Evolutionary conservation across 2,888 invertebrate species (phyloP), one percentile per base, ranked within the genome.

Genomic region (Diaphora mendica): DNA sequence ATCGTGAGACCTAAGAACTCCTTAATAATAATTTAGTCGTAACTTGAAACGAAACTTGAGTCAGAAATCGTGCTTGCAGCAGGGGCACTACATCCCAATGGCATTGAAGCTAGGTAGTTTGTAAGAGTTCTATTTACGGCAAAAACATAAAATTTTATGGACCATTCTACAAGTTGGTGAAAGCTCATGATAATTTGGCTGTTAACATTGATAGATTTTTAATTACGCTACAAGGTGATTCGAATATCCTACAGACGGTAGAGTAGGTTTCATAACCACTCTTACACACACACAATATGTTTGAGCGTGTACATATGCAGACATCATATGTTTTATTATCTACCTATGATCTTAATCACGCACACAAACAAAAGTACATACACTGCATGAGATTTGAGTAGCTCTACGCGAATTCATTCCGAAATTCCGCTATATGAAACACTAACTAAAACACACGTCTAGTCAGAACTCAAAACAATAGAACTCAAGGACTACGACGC

Each of bases 381-480:
- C 59, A 59, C 59, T 59, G 26, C 13, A 26, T 17, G 30, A 30
- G 30, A 62, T 15, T 62, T 30, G 26, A 62, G 30, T 17, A 62
- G 26, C 13, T 59, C 26, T 30, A 30, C 17, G 11, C 62, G 2
- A 30, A 62, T 59, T 59, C 26, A n/a, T 59, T 26, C 11, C 11
- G 26, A 26, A 59, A 59, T 15, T 26, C 26, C 15, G 26, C 59
- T 4, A 59, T 59, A 15, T 59, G 26, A 62, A 30, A 30, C 62
- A 62, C 62, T 62, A 17, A 30, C 17, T 26, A 75, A 64, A 70
- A 65, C 17, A 74, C 64, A 68, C 30, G 44, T 72, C 70, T 81
- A 73, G 42, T 69, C 72, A 64, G 75, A 66, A 70, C 59, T 0
- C 68, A 20, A 74, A 75, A 82, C 80, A 82, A 80, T 78, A 55